Conservation (phyloP, 2,888 invertebrate genomes). For the Junonia oenone region DNA sequence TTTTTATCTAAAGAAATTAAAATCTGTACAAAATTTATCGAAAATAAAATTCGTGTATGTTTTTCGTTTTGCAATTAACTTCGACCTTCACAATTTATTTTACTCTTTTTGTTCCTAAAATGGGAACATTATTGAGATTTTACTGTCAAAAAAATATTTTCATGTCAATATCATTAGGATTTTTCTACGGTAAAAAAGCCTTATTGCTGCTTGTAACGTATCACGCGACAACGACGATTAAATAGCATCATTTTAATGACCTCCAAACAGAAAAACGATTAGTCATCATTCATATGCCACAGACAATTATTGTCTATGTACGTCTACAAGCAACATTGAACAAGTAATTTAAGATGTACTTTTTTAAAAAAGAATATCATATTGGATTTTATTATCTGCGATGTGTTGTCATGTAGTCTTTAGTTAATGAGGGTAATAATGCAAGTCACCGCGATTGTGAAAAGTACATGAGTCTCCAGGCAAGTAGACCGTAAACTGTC, state of each 20-base stretch:
- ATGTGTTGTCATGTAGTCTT: constrained; percentile 10
- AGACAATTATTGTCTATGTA: background rate
- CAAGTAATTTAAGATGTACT: background rate
- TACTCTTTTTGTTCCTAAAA: too few species aligned
- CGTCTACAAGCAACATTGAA: background rate
- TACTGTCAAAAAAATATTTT: background rate
- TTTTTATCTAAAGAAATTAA: too few species aligned
- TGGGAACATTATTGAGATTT: too few species aligned
- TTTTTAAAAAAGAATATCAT: background rate
- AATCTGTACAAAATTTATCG: too few species aligned
- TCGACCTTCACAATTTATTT: too few species aligned
- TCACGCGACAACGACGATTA: background rate
- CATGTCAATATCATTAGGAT: background rate
- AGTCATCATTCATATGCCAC: background rate
- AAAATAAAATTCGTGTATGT: too few species aligned
- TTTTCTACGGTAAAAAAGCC: background rate
- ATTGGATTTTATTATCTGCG: constrained; percentile 5
- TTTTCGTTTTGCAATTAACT: too few species aligned
- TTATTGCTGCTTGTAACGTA: background rate
- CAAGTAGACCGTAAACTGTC: constrained; percentile 5
- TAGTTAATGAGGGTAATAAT: constrained; percentile 10
- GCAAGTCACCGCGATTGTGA: constrained; percentile 15
- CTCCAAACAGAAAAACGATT: background rate
- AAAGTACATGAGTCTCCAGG: constrained; percentile 13
- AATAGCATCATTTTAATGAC: background rate